These are phyloP conservation scores for Timema cristinae DNA, from an alignment of 2,888 invertebrate genomes.

Conservation along the genomic window DNA sequence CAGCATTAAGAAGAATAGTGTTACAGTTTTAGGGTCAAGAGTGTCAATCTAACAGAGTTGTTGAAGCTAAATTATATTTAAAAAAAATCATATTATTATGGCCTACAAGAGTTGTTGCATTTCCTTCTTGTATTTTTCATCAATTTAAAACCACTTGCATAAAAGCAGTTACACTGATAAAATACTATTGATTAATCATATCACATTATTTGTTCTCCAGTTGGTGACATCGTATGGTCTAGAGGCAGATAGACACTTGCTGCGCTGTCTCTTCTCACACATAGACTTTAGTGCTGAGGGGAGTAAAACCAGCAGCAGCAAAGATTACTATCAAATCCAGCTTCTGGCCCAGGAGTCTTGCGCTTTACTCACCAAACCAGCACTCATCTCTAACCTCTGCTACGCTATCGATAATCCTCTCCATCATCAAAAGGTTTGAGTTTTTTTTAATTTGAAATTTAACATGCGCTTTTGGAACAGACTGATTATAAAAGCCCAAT, in stretches of 20 bases:
- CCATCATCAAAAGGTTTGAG: constrained; percentile 64
- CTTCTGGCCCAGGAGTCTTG: constrained; percentile 74
- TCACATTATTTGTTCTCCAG: constrained; percentile 47
- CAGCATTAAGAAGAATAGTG: too few species aligned
- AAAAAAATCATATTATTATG: too few species aligned
- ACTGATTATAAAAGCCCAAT: too few species aligned
- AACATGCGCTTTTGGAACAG: too few species aligned
- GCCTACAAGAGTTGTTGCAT: too few species aligned
- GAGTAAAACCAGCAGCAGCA: constrained; percentile 36
- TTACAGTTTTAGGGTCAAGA: too few species aligned
- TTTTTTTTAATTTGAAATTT: neutral
- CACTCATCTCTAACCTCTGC: constrained; percentile 83
- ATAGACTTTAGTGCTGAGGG: constrained; percentile 71
- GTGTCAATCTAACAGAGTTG: too few species aligned
- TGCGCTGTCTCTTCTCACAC: constrained; percentile 89
- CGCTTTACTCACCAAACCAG: constrained; percentile 76
- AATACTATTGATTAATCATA: too few species aligned
- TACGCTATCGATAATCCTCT: constrained; percentile 81
- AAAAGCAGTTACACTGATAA: too few species aligned
- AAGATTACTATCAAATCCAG: constrained; percentile 56
- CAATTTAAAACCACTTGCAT: too few species aligned
- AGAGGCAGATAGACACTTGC: constrained; percentile 95
- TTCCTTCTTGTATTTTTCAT: too few species aligned
- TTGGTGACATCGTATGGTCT: constrained; percentile 87
- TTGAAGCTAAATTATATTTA: too few species aligned